Percentiles rank a stretch among this genome's conserved stretches.
Conservation (phyloP, 1,140 invertebrate genomes). For the Zaprionus vittiger region DNA sequence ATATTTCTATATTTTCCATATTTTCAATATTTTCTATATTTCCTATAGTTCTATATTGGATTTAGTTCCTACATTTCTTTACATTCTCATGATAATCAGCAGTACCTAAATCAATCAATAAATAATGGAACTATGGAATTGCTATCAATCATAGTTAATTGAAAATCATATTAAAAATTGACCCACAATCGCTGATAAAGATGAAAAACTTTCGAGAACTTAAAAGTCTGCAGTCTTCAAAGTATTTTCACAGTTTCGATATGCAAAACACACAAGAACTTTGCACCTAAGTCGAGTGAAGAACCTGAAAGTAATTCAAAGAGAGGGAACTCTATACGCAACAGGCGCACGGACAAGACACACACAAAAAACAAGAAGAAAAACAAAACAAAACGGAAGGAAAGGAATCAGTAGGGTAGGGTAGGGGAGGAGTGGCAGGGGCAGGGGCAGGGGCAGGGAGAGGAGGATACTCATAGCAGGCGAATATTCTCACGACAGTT, state of each 20-base stretch:
- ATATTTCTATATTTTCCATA: too few species aligned
- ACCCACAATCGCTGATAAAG: neutral
- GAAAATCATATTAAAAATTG: neutral
- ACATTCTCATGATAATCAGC: too few species aligned
- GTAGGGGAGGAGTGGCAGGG: constrained; percentile 8
- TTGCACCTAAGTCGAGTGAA: neutral
- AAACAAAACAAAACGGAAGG: constrained; percentile 20
- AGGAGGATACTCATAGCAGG: constrained; percentile 32
- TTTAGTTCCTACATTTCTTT: too few species aligned
- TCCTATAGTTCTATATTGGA: too few species aligned
- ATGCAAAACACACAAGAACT: constrained; percentile 1
- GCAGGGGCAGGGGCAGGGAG: neutral
- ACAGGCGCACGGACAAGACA: constrained; percentile 21
- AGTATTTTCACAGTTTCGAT: neutral
- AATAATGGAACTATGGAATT: too few species aligned
- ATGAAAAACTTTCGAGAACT: neutral
- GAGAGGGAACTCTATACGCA: constrained; percentile 1
- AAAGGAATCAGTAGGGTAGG: constrained; percentile 25
- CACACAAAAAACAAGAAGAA: constrained; percentile 9
- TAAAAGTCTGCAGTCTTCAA: neutral
- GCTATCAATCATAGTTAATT: too few species aligned
- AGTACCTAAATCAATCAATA: too few species aligned
- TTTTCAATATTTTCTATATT: too few species aligned
- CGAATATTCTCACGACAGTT: constrained; percentile 78
- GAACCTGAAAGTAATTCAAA: constrained; percentile 5